Conservation (phyloP, 2,888 invertebrate genomes). For the Chelonus formosanus region DNA sequence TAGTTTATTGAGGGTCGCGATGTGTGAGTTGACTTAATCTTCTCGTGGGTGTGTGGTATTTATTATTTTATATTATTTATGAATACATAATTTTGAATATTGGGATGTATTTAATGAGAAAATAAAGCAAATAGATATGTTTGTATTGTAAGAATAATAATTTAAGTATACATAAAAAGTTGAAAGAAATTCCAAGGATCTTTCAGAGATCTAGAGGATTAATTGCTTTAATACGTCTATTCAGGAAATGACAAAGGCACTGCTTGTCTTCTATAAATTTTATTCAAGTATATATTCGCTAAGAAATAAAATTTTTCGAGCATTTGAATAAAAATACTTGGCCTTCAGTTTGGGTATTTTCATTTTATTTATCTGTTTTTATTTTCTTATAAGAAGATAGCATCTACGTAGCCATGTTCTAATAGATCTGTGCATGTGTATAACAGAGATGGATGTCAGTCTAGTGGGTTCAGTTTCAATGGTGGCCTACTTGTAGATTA, state of each 20-base stretch:
- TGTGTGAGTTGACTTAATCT: constrained; percentile 22
- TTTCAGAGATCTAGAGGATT: constrained; percentile 30
- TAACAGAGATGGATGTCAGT: neutral
- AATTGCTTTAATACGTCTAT: constrained; percentile 43
- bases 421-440: no score
- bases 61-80: constrained; percentile 14
- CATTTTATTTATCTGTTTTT: neutral
- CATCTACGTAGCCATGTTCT: neutral
- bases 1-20: constrained; percentile 49
- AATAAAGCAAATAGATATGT: no score
- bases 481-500: constrained; percentile 24
- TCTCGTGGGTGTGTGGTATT: constrained; percentile 10
- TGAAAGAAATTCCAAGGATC: no score
- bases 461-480: constrained; percentile 14
- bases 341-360: neutral
- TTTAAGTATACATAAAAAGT: no score
- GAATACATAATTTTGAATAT: neutral
- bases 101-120: no score
- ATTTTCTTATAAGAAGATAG: neutral
- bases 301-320: neutral
- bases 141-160: no score
- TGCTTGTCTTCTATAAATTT: constrained; percentile 22
- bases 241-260: constrained; percentile 34
- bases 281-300: neutral
- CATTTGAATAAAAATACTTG: neutral